Percentiles rank a stretch among this genome's conserved stretches.
Evolutionary conservation across 2,888 invertebrate species (phyloP).

Genomic region (Meteorus cinctellus): DNA sequence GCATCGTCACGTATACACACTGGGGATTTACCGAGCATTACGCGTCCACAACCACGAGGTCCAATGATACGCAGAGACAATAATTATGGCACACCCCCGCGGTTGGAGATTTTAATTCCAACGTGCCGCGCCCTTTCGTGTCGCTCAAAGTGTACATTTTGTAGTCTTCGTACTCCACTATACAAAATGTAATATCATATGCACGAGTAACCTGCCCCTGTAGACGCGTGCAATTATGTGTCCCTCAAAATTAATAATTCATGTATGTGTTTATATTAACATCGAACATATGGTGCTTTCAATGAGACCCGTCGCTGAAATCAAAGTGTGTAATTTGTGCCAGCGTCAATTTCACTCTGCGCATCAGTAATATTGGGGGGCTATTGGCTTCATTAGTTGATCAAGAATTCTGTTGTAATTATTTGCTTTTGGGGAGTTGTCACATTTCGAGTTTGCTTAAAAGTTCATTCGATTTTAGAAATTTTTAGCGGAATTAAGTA

Average conservation of each 20-base stretch:
- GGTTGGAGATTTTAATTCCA: conserved; percentile 33
- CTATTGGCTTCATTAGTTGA: too few species aligned
- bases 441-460: too few species aligned
- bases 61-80: conserved; percentile 52
- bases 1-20: conserved; percentile 32
- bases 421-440: too few species aligned
- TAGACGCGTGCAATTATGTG: neutral
- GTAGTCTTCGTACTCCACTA: neutral
- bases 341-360: too few species aligned
- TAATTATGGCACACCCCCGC: conserved; percentile 54
- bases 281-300: neutral
- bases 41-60: conserved; percentile 44
- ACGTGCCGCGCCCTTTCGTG: conserved; percentile 24
- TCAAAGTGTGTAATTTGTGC: neutral
- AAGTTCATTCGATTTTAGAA: too few species aligned
- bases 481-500: too few species aligned
- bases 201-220: neutral
- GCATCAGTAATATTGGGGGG: too few species aligned
- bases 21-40: conserved; percentile 56
- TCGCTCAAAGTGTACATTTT: neutral
- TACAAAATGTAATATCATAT: neutral
- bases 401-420: too few species aligned
- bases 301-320: neutral
- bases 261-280: neutral
- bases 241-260: neutral